Evolutionary conservation across 2,888 invertebrate species (phyloP).

Genomic region (Caenorhabditis angaria): DNA sequence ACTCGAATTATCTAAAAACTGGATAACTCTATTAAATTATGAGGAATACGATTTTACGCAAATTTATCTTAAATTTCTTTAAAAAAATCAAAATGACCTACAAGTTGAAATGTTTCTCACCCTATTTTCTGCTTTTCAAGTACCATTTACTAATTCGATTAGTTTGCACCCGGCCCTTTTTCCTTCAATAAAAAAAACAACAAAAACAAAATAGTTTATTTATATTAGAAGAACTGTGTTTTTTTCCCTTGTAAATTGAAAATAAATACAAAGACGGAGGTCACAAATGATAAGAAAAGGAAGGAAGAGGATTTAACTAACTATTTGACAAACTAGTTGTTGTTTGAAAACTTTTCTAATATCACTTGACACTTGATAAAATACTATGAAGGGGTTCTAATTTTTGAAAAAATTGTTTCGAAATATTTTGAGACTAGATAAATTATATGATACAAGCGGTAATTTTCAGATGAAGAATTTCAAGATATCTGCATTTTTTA

Average conservation of each 20-base stretch:
- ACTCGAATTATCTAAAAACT: too few relatives aligned
- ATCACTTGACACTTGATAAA: background rate
- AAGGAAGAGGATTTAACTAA: background rate
- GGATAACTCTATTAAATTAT: too few relatives aligned
- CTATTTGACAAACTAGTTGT: slow-evolving; percentile 1
- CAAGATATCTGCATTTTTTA: too few relatives aligned
- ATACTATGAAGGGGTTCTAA: too few relatives aligned
- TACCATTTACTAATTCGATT: background rate
- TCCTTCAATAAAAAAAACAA: background rate
- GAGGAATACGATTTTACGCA: too few relatives aligned
- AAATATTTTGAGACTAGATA: too few relatives aligned
- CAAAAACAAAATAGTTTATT: background rate
- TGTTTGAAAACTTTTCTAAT: background rate
- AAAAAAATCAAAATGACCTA: background rate
- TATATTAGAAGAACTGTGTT: background rate
- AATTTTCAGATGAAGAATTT: too few relatives aligned
- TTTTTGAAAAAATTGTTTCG: too few relatives aligned
- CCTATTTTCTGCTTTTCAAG: too few relatives aligned
- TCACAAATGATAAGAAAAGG: background rate
- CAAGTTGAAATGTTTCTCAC: background rate
- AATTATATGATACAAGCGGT: too few relatives aligned
- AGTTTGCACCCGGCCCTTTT: background rate
- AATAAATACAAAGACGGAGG: background rate
- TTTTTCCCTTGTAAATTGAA: too few relatives aligned
- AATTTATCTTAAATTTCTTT: too few relatives aligned